These are phyloP conservation scores for Pangasius macronema DNA, from an alignment of 2,797 vertebrate genomes.

Conservation along the genomic window DNA sequence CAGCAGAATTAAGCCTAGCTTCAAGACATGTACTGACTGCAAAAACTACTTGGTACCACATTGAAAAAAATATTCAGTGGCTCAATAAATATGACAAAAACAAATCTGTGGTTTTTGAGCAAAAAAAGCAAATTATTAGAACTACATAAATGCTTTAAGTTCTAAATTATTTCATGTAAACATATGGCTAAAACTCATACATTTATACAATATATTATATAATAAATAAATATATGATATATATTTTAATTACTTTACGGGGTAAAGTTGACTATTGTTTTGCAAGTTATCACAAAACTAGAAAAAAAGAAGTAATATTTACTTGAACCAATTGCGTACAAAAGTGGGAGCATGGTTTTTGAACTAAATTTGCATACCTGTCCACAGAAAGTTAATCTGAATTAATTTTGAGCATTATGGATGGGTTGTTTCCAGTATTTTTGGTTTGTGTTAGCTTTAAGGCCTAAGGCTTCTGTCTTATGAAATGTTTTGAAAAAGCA, in stretches of 20 bases:
- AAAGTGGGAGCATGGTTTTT: background rate
- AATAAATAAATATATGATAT: too few relatives aligned
- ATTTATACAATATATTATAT: background rate
- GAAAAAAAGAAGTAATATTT: background rate
- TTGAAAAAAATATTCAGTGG: background rate
- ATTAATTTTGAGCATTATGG: too few relatives aligned
- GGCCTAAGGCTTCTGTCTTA: background rate
- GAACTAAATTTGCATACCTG: too few relatives aligned
- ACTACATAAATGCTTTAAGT: background rate
- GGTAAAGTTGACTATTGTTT: background rate
- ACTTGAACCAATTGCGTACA: background rate
- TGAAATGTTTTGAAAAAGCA: background rate
- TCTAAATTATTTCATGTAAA: background rate
- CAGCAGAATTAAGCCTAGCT: background rate
- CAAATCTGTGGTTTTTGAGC: background rate
- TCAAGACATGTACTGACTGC: conserved; percentile 1
- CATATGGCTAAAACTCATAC: background rate
- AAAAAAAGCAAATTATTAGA: background rate
- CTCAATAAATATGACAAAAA: background rate
- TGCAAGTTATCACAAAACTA: background rate
- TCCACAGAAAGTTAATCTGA: too few relatives aligned
- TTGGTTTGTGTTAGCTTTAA: background rate
- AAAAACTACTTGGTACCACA: background rate
- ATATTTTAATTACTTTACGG: too few relatives aligned
- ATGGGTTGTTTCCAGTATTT: too few relatives aligned